These are phyloP conservation scores for Heterotilapia buettikoferi DNA, from an alignment of 2,113 vertebrate genomes.

Conservation along the genomic window DNA sequence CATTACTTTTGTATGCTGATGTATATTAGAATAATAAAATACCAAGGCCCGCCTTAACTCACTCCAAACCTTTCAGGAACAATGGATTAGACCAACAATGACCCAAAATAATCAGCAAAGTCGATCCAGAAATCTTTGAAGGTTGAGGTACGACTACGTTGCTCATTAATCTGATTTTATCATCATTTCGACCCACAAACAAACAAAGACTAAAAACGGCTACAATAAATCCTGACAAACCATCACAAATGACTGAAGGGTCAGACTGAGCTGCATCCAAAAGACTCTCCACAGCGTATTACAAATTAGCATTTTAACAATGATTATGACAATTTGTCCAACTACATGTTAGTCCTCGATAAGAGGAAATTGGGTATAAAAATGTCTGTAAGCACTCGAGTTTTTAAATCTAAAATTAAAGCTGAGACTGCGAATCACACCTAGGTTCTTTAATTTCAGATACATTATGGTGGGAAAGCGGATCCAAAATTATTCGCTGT, in stretches of 20 bases:
- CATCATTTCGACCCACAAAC: not conserved
- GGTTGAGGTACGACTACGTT: not conserved
- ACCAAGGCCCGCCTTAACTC: not conserved
- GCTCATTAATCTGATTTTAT: not conserved
- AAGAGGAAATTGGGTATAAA: not conserved
- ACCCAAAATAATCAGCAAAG: not conserved
- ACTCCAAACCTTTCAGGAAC: not conserved
- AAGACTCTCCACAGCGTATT: not conserved
- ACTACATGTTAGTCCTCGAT: not conserved
- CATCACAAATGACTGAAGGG: not conserved
- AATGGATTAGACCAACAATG: not conserved
- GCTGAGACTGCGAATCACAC: not conserved
- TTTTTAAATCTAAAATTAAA: not conserved
- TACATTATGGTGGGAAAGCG: not conserved
- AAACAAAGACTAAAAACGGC: not conserved
- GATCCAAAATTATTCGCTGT: not conserved
- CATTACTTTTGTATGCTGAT: not conserved
- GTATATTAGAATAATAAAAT: not conserved
- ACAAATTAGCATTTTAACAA: not conserved
- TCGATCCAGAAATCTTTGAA: not conserved
- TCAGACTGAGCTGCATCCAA: not conserved
- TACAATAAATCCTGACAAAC: not conserved
- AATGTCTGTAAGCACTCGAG: not conserved
- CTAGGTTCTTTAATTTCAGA: not conserved
- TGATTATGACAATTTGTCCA: not conserved